Evolutionary conservation across 2,113 vertebrate species (phyloP), one percentile per base, ranked within the genome.

Genomic region (Dasyprocta punctata): DNA sequence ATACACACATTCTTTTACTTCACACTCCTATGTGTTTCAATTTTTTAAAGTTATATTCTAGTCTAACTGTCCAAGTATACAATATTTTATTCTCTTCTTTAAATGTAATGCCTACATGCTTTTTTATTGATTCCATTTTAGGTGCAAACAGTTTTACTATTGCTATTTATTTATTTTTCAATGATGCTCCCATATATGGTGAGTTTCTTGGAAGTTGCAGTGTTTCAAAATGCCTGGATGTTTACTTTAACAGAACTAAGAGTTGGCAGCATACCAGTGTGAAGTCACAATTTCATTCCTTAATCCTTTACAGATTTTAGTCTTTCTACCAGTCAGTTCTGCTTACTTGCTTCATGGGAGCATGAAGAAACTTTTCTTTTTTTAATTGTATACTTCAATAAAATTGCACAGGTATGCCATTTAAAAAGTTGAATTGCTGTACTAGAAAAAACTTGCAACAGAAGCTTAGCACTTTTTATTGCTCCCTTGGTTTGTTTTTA

Each of bases 301-400:
- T 88, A 81, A 88, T 60, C 19, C 38, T 88, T 91, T 89, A 63
- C 84, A 86, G 41, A 95, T 75, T 92, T 85, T n/a, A 85, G 38
- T 6, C 12, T 80, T 73, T 85, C 41, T 44, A 1, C 30, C 1
- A 56, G 13, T 82, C 41, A 61, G 7, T 91, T 47, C 5, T 92
- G 5, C 22, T 73, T 54, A 38, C 86, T 92, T 83, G 89, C 16
- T 77, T 81, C 33, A 4, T 54, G 61, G 41, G 92, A 84, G 36
- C 14, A 67, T 22, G 17, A 92, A 41, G 2, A 83, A 75, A 60
- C 0, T 63, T 93, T 71, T 81, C 1, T 44, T 78, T 80, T 52
- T 38, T 38, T 11, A 38, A 82, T 58, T 78, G 17, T 60, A 44
- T 69, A 54, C 80, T 78, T 85, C 63, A 80, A 65, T 60, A 87